phyloP scores from a whole-genome alignment of 2,113 vertebrate genomes.

The Hippocampus abdominalis region DNA sequence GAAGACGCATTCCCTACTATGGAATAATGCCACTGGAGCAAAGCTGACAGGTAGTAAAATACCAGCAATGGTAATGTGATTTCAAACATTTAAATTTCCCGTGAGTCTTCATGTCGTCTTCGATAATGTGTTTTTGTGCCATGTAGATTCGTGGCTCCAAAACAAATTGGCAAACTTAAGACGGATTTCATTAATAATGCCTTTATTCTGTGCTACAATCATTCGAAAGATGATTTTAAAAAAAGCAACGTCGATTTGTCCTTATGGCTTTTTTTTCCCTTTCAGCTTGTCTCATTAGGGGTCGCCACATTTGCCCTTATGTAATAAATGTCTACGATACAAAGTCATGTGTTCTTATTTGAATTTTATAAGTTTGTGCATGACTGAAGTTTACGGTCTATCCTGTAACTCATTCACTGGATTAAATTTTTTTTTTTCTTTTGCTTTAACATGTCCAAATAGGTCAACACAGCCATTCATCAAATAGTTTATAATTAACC shows the following conservation, averaged over 20 bases:
- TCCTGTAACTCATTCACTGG: neutral
- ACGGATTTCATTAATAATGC: neutral
- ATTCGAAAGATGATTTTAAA: neutral
- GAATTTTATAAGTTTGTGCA: neutral
- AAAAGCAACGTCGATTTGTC: neutral
- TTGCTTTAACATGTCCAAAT: neutral
- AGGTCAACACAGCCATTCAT: neutral
- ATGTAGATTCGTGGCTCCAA: neutral
- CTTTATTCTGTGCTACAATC: neutral
- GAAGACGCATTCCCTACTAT: neutral
- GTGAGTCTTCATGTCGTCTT: neutral
- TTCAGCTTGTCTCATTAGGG: no score
- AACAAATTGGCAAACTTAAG: neutral
- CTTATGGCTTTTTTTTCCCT: no score
- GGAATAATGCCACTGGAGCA: constrained; percentile 19
- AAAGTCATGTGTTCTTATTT: neutral
- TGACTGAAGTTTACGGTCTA: neutral
- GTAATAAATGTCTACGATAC: neutral
- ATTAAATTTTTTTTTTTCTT: neutral
- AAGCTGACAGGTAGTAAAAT: constrained; percentile 40
- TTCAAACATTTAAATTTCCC: neutral
- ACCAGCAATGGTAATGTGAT: neutral
- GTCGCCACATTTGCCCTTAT: no score
- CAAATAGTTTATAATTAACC: neutral
- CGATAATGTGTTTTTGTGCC: neutral